Percentiles rank a stretch among this genome's conserved stretches.
phyloP scores from a whole-genome alignment of 1,140 invertebrate genomes.

The Apis mellifera region Amel_HAv3.1 CM009937.2:9010001-9010500 shows the following conservation, averaged over 20 bases:
- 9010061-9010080: constrained; percentile 82
- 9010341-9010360: constrained; percentile 83
- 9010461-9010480: constrained; percentile 88
- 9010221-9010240: constrained; percentile 70
- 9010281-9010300: constrained; percentile 73
- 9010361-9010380: constrained; percentile 85
- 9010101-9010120: constrained; percentile 65
- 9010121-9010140: constrained; percentile 71
- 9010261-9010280: constrained; percentile 46
- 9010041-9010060: constrained; percentile 82
- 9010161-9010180: constrained; percentile 79
- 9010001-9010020: constrained; percentile 72
- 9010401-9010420: constrained; percentile 90
- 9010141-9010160: constrained; percentile 75
- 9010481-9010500: constrained; percentile 88
- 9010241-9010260: constrained; percentile 67
- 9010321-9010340: constrained; percentile 79
- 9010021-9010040: constrained; percentile 81
- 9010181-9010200: constrained; percentile 78
- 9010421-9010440: constrained; percentile 87
- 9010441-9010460: constrained; percentile 91
- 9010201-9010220: constrained; percentile 72
- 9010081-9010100: constrained; percentile 80
- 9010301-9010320: constrained; percentile 78
- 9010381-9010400: constrained; percentile 88